Evolutionary conservation across 2,797 vertebrate species (phyloP).

Genomic region (Acropternis orthonyx): DNA sequence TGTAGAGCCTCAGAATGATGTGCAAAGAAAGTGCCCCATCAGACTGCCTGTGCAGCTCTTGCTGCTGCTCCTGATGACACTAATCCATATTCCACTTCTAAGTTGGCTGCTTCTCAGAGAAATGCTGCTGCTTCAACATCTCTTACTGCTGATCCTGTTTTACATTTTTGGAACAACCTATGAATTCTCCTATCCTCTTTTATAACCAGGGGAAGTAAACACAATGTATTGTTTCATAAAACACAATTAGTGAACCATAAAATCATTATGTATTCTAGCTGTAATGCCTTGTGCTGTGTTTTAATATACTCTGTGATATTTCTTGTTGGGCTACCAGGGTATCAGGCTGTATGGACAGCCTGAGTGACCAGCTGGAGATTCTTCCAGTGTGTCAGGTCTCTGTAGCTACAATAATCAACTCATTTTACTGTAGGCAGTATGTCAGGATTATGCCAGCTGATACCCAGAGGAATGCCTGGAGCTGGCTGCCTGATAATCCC

Average conservation of each 20-base stretch:
- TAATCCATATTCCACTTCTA: conserved; percentile 74
- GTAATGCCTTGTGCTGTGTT: neutral
- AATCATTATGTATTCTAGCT: neutral
- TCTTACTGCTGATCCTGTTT: conserved; percentile 67
- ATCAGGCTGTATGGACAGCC: neutral
- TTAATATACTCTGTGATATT: neutral
- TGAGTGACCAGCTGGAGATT: neutral
- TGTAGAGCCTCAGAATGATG: conserved; percentile 34
- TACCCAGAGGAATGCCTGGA: neutral
- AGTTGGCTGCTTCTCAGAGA: conserved; percentile 71
- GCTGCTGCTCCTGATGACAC: conserved; percentile 68
- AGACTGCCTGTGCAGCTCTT: conserved; percentile 55
- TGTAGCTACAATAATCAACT: neutral
- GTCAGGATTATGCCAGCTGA: neutral
- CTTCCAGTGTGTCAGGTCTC: neutral
- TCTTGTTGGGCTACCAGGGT: neutral
- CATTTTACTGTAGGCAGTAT: neutral
- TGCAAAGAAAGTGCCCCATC: conserved; percentile 37
- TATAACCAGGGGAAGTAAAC: conserved; percentile 17
- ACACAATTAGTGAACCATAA: neutral
- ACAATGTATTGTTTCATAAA: conserved; percentile 3
- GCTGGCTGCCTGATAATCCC: neutral
- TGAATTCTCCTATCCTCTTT: conserved; percentile 26
- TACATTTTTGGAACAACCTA: conserved; percentile 68
- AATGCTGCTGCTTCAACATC: conserved; percentile 64